A percentile compares a stretch with the other conserved stretches of the same genome.
phyloP scores from a whole-genome alignment of 1,140 invertebrate genomes.

The Bombus breviceps region DNA sequence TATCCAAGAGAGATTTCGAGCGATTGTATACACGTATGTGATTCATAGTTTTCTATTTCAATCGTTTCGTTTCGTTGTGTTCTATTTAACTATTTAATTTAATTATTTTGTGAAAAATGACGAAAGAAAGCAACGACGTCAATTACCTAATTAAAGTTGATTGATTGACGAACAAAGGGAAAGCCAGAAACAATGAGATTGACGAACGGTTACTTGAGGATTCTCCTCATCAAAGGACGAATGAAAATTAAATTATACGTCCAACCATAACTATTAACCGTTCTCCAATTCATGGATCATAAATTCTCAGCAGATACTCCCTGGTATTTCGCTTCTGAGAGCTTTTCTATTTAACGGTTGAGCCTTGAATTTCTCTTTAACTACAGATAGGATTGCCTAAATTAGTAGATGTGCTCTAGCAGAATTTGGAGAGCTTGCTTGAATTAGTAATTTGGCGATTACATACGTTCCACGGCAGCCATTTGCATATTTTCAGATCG shows the following conservation, averaged over 20 bases:
- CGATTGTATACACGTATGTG: too few relatives aligned
- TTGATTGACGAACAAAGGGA: not conserved
- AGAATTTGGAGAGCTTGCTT: not conserved
- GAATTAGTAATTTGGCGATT: not conserved
- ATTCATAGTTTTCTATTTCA: not conserved
- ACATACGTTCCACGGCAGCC: too few relatives aligned
- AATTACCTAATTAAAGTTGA: not conserved
- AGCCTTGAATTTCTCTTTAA: constrained; percentile 39
- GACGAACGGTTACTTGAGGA: constrained; percentile 9
- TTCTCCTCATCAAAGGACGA: not conserved
- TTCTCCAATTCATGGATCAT: constrained; percentile 37
- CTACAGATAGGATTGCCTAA: not conserved
- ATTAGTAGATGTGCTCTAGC: not conserved
- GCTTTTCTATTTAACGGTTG: constrained; percentile 7
- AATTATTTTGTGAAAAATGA: not conserved
- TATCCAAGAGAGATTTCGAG: too few relatives aligned
- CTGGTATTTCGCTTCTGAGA: constrained; percentile 16
- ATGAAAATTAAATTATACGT: constrained; percentile 34
- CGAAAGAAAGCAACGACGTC: not conserved
- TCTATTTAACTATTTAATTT: not conserved
- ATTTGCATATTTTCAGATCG: not conserved
- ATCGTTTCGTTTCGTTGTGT: not conserved
- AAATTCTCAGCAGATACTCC: constrained; percentile 32
- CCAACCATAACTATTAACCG: not conserved
- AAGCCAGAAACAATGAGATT: constrained; percentile 5